Conservation (phyloP, 2,113 vertebrate genomes). For the Vanacampus margaritifer region DNA sequence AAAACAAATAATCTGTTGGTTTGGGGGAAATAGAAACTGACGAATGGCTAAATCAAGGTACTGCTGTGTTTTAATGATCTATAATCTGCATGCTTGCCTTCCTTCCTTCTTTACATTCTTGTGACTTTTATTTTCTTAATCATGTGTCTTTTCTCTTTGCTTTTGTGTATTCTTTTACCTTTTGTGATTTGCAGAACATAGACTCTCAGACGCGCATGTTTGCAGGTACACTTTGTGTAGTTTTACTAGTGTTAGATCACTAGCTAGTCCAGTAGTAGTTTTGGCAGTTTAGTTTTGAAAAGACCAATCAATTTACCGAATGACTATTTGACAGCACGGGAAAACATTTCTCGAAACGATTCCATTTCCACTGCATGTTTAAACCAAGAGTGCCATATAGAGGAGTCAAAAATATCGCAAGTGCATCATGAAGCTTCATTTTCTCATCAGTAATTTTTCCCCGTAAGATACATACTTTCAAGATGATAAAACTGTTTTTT, state of each 20-base stretch:
- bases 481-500: too few species aligned
- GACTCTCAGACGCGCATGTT: slow-evolving; percentile 75
- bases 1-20: not conserved
- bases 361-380: too few species aligned
- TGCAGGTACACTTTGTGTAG: slow-evolving; percentile 69
- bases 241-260: slow-evolving; percentile 27
- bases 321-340: not conserved
- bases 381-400: too few species aligned
- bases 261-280: not conserved
- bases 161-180: slow-evolving; percentile 35
- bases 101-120: slow-evolving; percentile 4
- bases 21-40: not conserved
- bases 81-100: slow-evolving; percentile 8
- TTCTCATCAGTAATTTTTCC: too few species aligned
- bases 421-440: too few species aligned
- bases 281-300: not conserved
- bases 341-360: not conserved
- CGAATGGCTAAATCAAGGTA: not conserved
- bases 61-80: not conserved
- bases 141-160: slow-evolving; percentile 40
- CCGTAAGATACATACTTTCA: too few species aligned
- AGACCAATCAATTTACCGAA: not conserved
- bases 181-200: slow-evolving; percentile 74
- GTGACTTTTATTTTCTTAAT: slow-evolving; percentile 1
- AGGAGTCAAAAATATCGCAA: too few species aligned